Conservation (phyloP, 2,113 vertebrate genomes). For the Oceanodroma tethys region DNA sequence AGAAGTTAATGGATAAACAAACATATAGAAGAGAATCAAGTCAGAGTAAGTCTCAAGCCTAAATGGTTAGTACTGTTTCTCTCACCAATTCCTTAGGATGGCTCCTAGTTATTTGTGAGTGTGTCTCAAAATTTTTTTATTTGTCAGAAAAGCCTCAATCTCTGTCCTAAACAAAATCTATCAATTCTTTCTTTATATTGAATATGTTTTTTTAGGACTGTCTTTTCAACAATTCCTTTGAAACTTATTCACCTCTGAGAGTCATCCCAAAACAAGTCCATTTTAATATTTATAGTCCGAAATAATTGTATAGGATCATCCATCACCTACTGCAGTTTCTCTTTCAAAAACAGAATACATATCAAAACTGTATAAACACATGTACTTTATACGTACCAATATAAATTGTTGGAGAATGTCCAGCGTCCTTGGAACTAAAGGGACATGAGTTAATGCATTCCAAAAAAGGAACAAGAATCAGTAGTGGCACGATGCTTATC, state of each 20-base stretch:
- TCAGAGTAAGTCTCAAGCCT: neutral
- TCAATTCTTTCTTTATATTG: neutral
- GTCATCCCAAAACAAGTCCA: neutral
- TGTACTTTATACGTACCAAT: slow-evolving; percentile 76
- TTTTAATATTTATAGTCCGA: neutral
- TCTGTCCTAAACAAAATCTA: neutral
- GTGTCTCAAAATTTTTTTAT: neutral
- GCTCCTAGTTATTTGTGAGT: neutral
- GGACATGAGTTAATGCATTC: slow-evolving; percentile 75
- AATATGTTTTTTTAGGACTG: neutral
- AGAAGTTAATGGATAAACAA: neutral
- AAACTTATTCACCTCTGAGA: neutral
- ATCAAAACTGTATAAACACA: neutral
- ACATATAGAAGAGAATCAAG: neutral
- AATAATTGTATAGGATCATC: neutral
- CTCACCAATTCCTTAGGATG: neutral
- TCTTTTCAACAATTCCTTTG: neutral
- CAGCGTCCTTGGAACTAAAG: slow-evolving; percentile 62
- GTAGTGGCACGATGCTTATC: slow-evolving; percentile 82
- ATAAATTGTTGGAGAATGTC: slow-evolving; percentile 72
- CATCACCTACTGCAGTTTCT: neutral
- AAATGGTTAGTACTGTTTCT: neutral
- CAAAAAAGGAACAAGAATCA: slow-evolving; percentile 84
- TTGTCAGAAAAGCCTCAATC: neutral
- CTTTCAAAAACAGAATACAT: neutral